Evolutionary conservation across 92 coral and sea anemone genomes (phyloP).

Genomic region (Galaxea fascicularis): DNA sequence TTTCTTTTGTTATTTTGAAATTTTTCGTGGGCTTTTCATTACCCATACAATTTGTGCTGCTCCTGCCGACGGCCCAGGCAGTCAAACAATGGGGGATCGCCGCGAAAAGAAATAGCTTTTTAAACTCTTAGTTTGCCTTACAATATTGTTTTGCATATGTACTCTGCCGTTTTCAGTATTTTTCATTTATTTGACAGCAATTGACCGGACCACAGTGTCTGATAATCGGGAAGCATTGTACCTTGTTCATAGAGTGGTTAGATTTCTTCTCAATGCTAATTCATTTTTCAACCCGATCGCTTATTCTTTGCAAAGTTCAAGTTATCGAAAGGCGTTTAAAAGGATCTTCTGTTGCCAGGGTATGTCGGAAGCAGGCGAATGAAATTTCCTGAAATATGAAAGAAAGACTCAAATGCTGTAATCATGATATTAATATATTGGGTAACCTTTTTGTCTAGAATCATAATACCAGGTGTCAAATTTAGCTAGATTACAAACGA

Average conservation of each 20-base stretch:
- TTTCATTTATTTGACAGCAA: constrained; percentile 25
- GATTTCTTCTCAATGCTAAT: constrained; percentile 51
- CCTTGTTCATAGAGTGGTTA: constrained; percentile 27
- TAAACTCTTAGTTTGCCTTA: constrained; percentile 37
- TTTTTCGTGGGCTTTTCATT: constrained; percentile 49
- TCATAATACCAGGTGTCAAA: no score
- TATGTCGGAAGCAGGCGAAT: neutral
- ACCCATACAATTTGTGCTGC: constrained; percentile 36
- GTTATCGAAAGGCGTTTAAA: constrained; percentile 39
- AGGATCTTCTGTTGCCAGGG: constrained; percentile 17
- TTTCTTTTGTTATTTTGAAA: constrained; percentile 41
- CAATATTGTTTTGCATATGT: constrained; percentile 34
- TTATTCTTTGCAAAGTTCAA: constrained; percentile 62
- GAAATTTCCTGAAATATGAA: neutral
- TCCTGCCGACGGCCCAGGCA: neutral
- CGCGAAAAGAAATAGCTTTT: constrained; percentile 51
- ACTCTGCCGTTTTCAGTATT: constrained; percentile 51
- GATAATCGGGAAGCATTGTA: neutral
- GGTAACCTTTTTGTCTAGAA: no score
- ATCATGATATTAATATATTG: no score
- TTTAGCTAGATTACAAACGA: no score
- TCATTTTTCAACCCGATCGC: constrained; percentile 46
- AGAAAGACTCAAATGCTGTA: neutral
- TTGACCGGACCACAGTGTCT: neutral
- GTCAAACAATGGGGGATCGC: neutral